Evolutionary conservation across 2,888 invertebrate genomes (phyloP).

Genomic region (Aspidiotus rigidus): DNA sequence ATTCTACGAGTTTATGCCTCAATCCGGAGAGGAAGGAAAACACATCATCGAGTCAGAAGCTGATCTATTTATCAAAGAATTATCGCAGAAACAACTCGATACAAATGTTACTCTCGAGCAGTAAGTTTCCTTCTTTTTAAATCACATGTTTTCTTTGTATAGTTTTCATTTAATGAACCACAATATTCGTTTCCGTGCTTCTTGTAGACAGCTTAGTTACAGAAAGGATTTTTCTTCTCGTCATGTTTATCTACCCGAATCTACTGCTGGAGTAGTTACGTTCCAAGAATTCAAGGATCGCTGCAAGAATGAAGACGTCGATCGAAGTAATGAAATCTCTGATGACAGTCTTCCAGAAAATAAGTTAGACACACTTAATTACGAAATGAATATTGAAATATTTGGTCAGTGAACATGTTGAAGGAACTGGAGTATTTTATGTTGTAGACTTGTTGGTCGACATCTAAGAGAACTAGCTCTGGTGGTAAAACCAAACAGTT

Average conservation of each 20-base stretch:
- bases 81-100: constrained; percentile 42
- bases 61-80: constrained; percentile 42
- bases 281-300: constrained; percentile 30
- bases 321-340: neutral
- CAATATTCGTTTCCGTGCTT: neutral
- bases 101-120: constrained; percentile 41
- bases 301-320: neutral
- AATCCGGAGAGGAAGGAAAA: constrained; percentile 23
- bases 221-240: constrained; percentile 37
- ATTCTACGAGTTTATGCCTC: constrained; percentile 5
- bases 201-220: constrained; percentile 38
- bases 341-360: too few species aligned
- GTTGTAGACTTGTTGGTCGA: constrained; percentile 29
- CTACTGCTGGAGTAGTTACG: constrained; percentile 29
- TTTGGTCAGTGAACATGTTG: too few species aligned
- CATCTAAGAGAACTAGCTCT: constrained; percentile 39
- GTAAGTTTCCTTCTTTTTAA: constrained; percentile 39
- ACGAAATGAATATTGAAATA: too few species aligned
- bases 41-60: constrained; percentile 41
- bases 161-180: neutral
- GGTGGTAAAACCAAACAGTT: constrained; percentile 42
- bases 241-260: constrained; percentile 35
- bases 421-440: neutral
- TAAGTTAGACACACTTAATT: too few species aligned
- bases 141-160: constrained; percentile 3